Conservation (phyloP, 2,113 vertebrate species). For the Hippocampus zosterae region DNA sequence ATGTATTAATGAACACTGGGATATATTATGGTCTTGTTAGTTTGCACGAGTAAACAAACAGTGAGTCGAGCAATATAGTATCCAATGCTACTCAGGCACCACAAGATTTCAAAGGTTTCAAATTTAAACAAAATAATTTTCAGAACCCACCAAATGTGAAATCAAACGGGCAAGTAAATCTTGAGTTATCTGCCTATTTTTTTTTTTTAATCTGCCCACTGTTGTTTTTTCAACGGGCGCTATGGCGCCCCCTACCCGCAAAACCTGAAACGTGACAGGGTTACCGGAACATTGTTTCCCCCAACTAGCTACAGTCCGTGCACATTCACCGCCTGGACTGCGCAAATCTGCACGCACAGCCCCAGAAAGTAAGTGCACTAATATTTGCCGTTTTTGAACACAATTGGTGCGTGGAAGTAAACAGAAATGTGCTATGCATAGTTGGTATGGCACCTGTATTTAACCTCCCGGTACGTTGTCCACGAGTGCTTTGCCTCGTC, state of each 20-base stretch:
- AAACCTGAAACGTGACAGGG: not conserved
- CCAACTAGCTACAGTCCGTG: not conserved
- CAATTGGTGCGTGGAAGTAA: not conserved
- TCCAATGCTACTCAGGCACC: too few species aligned
- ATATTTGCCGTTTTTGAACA: not conserved
- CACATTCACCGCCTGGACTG: too few species aligned
- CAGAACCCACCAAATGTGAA: too few species aligned
- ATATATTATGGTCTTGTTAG: not conserved
- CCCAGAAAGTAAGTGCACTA: not conserved
- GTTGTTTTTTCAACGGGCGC: not conserved
- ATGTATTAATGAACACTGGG: not conserved
- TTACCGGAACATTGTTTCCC: conserved; percentile 17
- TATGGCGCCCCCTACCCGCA: not conserved
- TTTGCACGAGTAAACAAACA: not conserved
- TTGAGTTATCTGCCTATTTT: too few species aligned
- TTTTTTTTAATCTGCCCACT: not conserved
- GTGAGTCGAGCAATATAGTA: not conserved
- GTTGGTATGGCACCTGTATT: not conserved
- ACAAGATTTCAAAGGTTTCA: too few species aligned
- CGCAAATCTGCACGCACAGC: not conserved
- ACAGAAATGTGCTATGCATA: not conserved
- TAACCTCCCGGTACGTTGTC: not conserved
- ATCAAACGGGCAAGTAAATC: too few species aligned
- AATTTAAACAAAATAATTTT: too few species aligned
- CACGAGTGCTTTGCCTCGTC: not conserved